Percentiles rank a stretch among this genome's conserved stretches.
phyloP scores from a whole-genome alignment of 1,140 invertebrate species.

The Drosophila pectinifera region DNA sequence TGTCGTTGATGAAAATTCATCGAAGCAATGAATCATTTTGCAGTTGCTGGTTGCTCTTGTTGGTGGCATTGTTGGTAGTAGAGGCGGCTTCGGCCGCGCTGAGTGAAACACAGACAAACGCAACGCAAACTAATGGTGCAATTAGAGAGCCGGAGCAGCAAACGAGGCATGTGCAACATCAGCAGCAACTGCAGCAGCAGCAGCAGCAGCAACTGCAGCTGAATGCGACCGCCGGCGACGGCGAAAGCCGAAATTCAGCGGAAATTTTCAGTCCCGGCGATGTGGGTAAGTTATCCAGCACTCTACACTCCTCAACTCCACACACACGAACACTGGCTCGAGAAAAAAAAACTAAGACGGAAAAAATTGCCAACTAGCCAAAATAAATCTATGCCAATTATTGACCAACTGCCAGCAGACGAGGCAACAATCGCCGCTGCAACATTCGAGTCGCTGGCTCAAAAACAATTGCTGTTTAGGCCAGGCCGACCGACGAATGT shows the following conservation, averaged over 20 bases:
- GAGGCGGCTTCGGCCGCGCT: constrained; percentile 48
- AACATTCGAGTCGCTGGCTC: constrained; percentile 47
- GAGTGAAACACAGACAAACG: constrained; percentile 77
- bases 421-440: constrained; percentile 51
- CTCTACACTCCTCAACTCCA: constrained; percentile 15
- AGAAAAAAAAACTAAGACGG: constrained; percentile 40
- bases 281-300: constrained; percentile 72
- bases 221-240: constrained; percentile 44
- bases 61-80: constrained; percentile 54
- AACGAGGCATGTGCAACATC: constrained; percentile 41
- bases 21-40: constrained; percentile 82
- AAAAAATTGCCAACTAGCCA: constrained; percentile 72
- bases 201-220: constrained; percentile 24
- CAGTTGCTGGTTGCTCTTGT: constrained; percentile 63
- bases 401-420: constrained; percentile 78
- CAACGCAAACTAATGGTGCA: constrained; percentile 75
- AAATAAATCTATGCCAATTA: constrained; percentile 84
- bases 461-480: constrained; percentile 48
- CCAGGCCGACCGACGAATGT: constrained; percentile 34
- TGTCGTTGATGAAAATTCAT: constrained; percentile 82
- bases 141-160: constrained; percentile 70
- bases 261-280: constrained; percentile 77
- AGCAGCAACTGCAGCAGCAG: constrained; percentile 33
- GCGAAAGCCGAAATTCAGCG: constrained; percentile 70
- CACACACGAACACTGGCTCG: constrained; percentile 19